Conservation (phyloP, 1,140 invertebrate genomes). For the Anastatus disparis region DNA sequence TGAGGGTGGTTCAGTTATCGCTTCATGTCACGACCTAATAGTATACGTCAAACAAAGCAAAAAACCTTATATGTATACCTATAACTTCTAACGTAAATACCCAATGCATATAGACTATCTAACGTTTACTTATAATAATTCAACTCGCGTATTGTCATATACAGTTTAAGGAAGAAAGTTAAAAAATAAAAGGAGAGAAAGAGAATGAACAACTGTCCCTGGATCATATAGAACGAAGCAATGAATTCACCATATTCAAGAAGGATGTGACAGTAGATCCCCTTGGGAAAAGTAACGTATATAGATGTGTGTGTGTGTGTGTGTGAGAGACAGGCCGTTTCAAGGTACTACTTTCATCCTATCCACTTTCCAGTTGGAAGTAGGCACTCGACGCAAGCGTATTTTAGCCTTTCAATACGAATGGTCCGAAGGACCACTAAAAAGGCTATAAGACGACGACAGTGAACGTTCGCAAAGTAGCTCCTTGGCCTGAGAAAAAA, state of each 20-base stretch:
- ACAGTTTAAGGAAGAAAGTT: background rate
- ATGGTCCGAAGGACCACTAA: slow-evolving; percentile 33
- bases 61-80: background rate
- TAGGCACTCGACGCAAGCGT: background rate
- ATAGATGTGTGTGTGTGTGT: no score
- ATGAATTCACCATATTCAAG: no score
- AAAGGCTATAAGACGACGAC: slow-evolving; percentile 35
- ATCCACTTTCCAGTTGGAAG: background rate
- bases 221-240: no score
- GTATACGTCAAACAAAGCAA: background rate
- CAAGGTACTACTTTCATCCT: background rate
- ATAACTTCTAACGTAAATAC: background rate
- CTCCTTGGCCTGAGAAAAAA: background rate
- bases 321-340: background rate
- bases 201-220: no score
- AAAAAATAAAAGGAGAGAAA: background rate
- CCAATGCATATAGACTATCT: background rate
- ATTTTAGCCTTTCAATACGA: background rate
- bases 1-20: background rate
- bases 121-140: no score
- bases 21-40: background rate
- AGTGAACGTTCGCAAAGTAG: slow-evolving; percentile 25
- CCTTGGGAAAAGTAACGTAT: no score
- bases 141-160: no score
- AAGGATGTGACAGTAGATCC: no score